Conservation (phyloP, 2,888 invertebrate species). For the Anoplius nigerrimus region DNA sequence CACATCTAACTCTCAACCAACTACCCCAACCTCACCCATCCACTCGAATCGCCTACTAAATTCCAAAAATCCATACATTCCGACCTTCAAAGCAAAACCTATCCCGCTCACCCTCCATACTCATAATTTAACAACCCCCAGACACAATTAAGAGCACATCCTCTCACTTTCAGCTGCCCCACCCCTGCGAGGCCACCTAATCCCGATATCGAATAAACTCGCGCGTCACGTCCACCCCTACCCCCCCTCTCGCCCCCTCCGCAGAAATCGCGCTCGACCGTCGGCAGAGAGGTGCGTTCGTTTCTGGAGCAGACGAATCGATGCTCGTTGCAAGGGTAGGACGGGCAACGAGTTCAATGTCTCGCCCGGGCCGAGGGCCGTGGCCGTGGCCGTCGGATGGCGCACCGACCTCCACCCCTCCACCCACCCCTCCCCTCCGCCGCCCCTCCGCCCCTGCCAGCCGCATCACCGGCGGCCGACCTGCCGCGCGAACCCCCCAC, state of each 20-base stretch:
- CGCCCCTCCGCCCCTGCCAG: not conserved
- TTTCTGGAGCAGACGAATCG: slow-evolving; percentile 72
- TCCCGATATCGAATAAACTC: slow-evolving; percentile 53
- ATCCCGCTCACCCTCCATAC: too few relatives aligned
- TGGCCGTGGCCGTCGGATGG: slow-evolving; percentile 65
- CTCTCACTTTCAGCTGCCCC: too few relatives aligned
- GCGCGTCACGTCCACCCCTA: slow-evolving; percentile 48
- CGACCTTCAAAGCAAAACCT: too few relatives aligned
- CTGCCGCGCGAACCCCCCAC: not conserved
- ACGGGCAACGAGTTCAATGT: slow-evolving; percentile 70
- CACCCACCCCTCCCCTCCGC: not conserved
- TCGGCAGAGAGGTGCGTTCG: slow-evolving; percentile 45
- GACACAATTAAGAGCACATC: too few relatives aligned
- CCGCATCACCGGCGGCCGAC: slow-evolving; percentile 2
- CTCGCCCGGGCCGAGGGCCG: slow-evolving; percentile 66
- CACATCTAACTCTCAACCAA: too few relatives aligned
- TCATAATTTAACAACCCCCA: too few relatives aligned
- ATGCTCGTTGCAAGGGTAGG: slow-evolving; percentile 57
- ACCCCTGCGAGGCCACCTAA: too few relatives aligned
- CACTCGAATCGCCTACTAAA: too few relatives aligned
- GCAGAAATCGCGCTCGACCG: not conserved
- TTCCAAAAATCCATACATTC: too few relatives aligned
- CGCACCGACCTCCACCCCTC: slow-evolving; percentile 36
- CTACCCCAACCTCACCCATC: too few relatives aligned
- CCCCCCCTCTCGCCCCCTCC: too few relatives aligned